Conservation (phyloP, 2,888 invertebrate species). For the Rhamphomyia laevipes region DNA sequence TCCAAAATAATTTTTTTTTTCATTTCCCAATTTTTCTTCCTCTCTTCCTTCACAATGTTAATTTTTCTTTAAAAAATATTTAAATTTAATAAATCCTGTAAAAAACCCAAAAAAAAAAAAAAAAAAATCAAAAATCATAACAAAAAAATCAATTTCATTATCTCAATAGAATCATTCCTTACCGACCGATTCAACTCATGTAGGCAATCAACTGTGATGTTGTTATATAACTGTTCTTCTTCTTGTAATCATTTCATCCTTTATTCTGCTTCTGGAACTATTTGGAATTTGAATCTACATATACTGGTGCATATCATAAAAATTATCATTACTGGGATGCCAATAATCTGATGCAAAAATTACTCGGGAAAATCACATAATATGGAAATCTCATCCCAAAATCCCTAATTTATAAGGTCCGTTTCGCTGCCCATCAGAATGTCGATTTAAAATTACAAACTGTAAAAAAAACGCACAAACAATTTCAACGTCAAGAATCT, state of each 20-base stretch:
- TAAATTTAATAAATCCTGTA: neutral
- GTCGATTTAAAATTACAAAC: conserved; percentile 8
- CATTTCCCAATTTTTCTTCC: no score
- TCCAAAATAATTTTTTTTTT: no score
- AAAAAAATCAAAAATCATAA: neutral
- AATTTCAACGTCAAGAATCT: neutral
- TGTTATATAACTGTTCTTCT: conserved; percentile 14
- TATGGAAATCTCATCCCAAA: neutral
- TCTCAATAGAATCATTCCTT: conserved; percentile 33
- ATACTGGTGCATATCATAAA: neutral
- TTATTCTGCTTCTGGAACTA: neutral
- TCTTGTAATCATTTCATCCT: conserved; percentile 4
- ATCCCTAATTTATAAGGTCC: neutral
- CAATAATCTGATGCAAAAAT: neutral
- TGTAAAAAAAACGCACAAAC: conserved; percentile 3
- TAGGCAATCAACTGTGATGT: conserved; percentile 38
- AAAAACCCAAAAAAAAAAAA: neutral
- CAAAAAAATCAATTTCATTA: conserved; percentile 8
- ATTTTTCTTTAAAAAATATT: no score
- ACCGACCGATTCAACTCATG: conserved; percentile 37
- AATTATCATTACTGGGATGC: neutral
- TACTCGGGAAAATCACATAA: neutral
- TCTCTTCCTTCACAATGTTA: no score
- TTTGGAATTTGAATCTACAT: neutral
- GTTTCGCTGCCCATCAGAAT: conserved; percentile 8